These are phyloP conservation scores for Eulemur albifrons DNA, from an alignment of 2,797 vertebrate species.

Conservation along the genomic window DNA sequence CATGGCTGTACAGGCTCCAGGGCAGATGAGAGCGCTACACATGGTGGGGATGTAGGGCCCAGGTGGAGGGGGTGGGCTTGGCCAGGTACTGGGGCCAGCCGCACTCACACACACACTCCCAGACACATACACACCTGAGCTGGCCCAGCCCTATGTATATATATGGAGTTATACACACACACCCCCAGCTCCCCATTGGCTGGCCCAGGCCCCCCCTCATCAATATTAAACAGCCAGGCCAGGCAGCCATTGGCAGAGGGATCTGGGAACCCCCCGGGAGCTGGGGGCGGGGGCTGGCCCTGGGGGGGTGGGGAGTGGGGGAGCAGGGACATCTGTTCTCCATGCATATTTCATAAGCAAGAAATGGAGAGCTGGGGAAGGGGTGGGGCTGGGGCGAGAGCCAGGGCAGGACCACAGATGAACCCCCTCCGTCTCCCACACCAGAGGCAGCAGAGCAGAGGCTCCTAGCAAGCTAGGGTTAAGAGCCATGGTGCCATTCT, in stretches of 20 bases:
- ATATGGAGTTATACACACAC: constrained; percentile 71
- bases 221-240: constrained; percentile 83
- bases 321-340: constrained; percentile 86
- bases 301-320: constrained; percentile 77
- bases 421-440: constrained; percentile 55
- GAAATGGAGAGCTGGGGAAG: constrained; percentile 81
- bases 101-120: neutral
- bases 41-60: constrained; percentile 12
- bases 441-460: constrained; percentile 23
- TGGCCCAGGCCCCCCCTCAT: constrained; percentile 78
- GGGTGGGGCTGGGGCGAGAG: constrained; percentile 72
- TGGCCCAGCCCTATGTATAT: constrained; percentile 69
- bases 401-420: constrained; percentile 70
- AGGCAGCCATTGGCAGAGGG: constrained; percentile 80
- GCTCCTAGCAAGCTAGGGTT: neutral
- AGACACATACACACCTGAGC: constrained; percentile 69
- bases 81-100: constrained; percentile 17
- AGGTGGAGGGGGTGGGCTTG: neutral
- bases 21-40: constrained; percentile 13
- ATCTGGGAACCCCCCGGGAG: constrained; percentile 72
- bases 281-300: constrained; percentile 77
- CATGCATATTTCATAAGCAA: constrained; percentile 88
- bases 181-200: constrained; percentile 82
- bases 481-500: neutral
- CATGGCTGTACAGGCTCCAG: constrained; percentile 26